These are phyloP conservation scores for Erpetoichthys calabaricus DNA, from an alignment of 2,797 vertebrate genomes.

Conservation along the genomic window DNA sequence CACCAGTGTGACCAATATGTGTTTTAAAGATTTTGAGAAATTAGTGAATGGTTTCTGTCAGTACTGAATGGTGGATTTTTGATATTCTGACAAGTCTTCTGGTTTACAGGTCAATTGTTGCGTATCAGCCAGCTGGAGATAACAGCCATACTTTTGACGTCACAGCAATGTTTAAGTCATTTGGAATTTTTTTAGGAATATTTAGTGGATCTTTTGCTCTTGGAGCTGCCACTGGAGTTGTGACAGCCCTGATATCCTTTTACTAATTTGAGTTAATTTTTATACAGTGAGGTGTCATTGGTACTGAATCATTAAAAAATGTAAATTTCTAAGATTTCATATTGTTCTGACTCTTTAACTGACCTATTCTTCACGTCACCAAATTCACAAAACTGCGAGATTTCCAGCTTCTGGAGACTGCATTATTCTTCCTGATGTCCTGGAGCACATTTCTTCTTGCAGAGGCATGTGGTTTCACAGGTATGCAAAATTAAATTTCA, in stretches of 20 bases:
- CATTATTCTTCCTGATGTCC: slow-evolving; percentile 93
- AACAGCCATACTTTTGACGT: slow-evolving; percentile 90
- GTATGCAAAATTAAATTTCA: slow-evolving; percentile 36
- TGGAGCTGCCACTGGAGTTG: slow-evolving; percentile 79
- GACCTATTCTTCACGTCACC: slow-evolving; percentile 60
- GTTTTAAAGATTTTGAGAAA: too few relatives aligned
- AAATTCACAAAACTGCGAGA: slow-evolving; percentile 93
- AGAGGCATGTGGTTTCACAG: slow-evolving; percentile 91
- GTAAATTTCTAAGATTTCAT: neutral
- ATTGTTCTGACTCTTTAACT: slow-evolving; percentile 32
- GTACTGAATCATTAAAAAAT: neutral
- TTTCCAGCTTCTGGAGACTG: slow-evolving; percentile 84
- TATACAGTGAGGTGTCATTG: neutral
- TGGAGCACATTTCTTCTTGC: slow-evolving; percentile 95
- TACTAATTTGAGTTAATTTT: neutral
- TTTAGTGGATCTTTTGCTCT: slow-evolving; percentile 94
- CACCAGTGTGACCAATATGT: too few relatives aligned
- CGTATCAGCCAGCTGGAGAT: slow-evolving; percentile 81
- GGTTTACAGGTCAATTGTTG: slow-evolving; percentile 72
- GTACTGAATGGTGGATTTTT: too few relatives aligned
- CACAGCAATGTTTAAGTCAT: slow-evolving; percentile 82
- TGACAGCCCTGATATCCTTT: slow-evolving; percentile 95
- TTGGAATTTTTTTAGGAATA: slow-evolving; percentile 85
- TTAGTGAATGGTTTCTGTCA: too few relatives aligned
- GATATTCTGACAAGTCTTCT: too few relatives aligned